phyloP scores from a whole-genome alignment of 2,797 vertebrate genomes.

The Cottoperca gobio region DNA sequence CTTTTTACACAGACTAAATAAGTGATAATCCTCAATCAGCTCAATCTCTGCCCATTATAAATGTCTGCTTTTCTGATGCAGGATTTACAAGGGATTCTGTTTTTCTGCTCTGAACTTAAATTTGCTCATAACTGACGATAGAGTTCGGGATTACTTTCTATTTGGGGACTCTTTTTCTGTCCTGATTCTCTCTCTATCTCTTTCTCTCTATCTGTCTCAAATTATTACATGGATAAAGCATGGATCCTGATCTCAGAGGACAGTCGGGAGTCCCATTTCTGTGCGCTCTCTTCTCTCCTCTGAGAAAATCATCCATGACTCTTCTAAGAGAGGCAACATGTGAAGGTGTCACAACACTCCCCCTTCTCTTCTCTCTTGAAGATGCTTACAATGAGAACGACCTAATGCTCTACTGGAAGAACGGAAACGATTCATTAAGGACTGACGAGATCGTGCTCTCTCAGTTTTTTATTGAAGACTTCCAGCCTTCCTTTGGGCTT shows the following conservation, averaged over 20 bases:
- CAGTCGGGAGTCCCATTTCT: constrained; percentile 30
- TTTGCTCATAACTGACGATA: constrained; percentile 8
- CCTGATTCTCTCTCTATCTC: not conserved
- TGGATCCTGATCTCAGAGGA: constrained; percentile 68
- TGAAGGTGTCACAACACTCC: constrained; percentile 23
- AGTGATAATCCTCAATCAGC: constrained; percentile 46
- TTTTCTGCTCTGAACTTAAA: constrained; percentile 18
- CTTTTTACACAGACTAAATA: constrained; percentile 34
- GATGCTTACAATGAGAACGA: constrained; percentile 96
- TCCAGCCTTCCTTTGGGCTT: constrained; percentile 93
- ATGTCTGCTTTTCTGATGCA: constrained; percentile 32
- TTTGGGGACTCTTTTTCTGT: not conserved
- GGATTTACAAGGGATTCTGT: constrained; percentile 56
- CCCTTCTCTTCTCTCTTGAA: constrained; percentile 76
- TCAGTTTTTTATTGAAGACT: constrained; percentile 95
- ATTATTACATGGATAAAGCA: constrained; percentile 23
- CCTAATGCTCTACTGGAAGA: constrained; percentile 95
- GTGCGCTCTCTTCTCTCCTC: constrained; percentile 54
- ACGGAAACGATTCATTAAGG: constrained; percentile 93
- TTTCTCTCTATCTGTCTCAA: not conserved
- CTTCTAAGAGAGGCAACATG: constrained; percentile 56
- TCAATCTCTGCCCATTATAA: constrained; percentile 50
- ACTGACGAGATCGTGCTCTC: constrained; percentile 94
- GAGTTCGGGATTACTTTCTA: constrained; percentile 6
- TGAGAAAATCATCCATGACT: constrained; percentile 65